Evolutionary conservation across 2,113 vertebrate species (phyloP).

Genomic region (human (Homo sapiens)): GRCh38 chr3:28499501-28500000

Average conservation of each 20-base stretch:
- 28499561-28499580: too few relatives aligned
- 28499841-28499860: not conserved
- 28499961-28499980: not conserved
- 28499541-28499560: too few relatives aligned
- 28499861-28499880: not conserved
- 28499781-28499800: not conserved
- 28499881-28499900: not conserved
- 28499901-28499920: not conserved
- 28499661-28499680: too few relatives aligned
- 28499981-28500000: not conserved
- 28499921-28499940: not conserved
- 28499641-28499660: too few relatives aligned
- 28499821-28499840: not conserved
- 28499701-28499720: too few relatives aligned
- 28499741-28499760: not conserved
- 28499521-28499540: too few relatives aligned
- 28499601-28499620: too few relatives aligned
- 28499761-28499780: not conserved
- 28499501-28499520: too few relatives aligned
- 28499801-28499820: not conserved
- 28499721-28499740: too few relatives aligned
- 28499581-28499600: too few relatives aligned
- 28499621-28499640: too few relatives aligned
- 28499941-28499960: not conserved
- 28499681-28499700: too few relatives aligned